Evolutionary conservation across 2,113 vertebrate species (phyloP), one percentile per base, ranked within the genome.

Genomic region (Planiliza haematocheilus): DNA sequence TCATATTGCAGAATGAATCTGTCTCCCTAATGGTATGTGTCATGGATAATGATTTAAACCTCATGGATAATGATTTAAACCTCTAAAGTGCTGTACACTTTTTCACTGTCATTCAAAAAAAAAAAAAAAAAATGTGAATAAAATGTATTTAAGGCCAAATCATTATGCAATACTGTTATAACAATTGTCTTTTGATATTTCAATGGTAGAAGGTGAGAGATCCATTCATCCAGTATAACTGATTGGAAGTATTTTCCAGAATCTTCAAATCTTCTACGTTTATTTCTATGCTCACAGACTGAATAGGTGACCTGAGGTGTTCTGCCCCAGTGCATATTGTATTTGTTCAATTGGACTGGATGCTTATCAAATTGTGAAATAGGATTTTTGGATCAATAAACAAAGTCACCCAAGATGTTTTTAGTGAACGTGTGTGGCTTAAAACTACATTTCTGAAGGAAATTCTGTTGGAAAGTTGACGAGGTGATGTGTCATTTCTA

Each of bases 281-380:
- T 21, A 60, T 61, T 48, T 50, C 16, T 30, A n/a, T 42, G 13
- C 18, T 50, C 21, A 43, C 38, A 53, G 58, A 43, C 34, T 38
- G 24, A 78, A 48, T 56, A 41, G 41, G 20, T 51, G 60, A 52
- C 46, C 59, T 3, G 30, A 51, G 18, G 43, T n/a, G 20, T 51
- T 57, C 24, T 67, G 55, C 68, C 41, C 20, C 38, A 20, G 16
- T 37, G 41, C 52, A 50, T 56, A 70, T 64, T 67, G 30, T 77
- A 79, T 78, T 82, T 71, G 67, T 81, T 79, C 76, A 74, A 17
- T 69, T 56, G 43, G 75, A 77, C 56, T 63, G 51, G 46, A 79
- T 74, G 68, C 60, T 64, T 70, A 85, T 71, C 74, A 75, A 77
- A 70, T 77, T 79, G 69, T 87, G 73, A 87, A 86, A 86, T 86